Evolutionary conservation across 2,888 invertebrate species (phyloP), one percentile per base, ranked within the genome.

Genomic region (Thelaira solivaga): DNA sequence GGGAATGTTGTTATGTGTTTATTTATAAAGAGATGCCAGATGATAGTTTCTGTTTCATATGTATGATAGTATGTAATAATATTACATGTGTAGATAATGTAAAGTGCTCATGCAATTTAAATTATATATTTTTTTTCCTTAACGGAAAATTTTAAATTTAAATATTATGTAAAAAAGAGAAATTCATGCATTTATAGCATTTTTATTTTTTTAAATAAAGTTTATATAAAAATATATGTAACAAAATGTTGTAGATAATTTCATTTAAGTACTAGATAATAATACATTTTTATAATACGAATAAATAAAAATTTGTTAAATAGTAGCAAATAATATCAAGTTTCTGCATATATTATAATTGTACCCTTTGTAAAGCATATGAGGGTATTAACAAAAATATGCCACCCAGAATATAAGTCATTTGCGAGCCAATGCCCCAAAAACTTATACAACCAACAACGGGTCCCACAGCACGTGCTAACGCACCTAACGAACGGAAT

Each of bases 401-500:
- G 20, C 96, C 95, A 13, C 98, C 98, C 31, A 93, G 89, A 4
- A 93, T 90, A 87, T 98, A 98, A 0, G 97, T 97, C 13, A 92
- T 88, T 67, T 91, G 91, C 4, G 97, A 94, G 6, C 98, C 98
- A 65, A 95, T 91, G 86, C 94, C 93, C 98, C 98, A 98, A 90
- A 97, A 98, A 24, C 94, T 95, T 95, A 89, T 91, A 62, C 97
- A 96, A 22, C 97, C 95, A 11, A 96, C 88, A 64, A 98, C 90
- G 0, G 99, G 99, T 2, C 99, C 99, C 31, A 96, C 88, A 20
- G 97, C 97, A 82, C 99, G 91, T 0, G 98, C 98, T 45, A 99
- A 90, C 1, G 98, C 96, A 13, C 99, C 99, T 36, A 99, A 90
- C 1, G 98, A 98, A 76, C 99, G 92, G 86, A 98, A 96, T 81